Evolutionary conservation across 1,140 invertebrate genomes (phyloP), one percentile per base, ranked within the genome.

Genomic region (Drosophila lacertosa): DNA sequence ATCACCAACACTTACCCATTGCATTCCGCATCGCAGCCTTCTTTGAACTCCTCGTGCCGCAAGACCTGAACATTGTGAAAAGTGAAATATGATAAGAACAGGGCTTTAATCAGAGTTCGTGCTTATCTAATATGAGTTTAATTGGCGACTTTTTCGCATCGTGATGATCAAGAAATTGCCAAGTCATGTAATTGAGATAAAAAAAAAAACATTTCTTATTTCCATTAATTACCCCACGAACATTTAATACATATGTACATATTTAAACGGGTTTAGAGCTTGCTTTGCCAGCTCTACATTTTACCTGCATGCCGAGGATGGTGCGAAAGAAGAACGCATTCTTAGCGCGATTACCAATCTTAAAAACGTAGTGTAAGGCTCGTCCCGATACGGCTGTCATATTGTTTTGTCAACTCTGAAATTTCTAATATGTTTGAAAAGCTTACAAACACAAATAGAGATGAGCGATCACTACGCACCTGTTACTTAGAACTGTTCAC

Each of bases 21-120:
- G 86, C 98, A 99, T 47, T 96, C 93, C 32, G 98, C 98, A 89
- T 98, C 96, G 92, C 98, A 99, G 4, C 98, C 98, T 91, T 99
- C 96, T 68, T 95, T 94, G 92, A 99, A 99, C 93, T 99, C 98
- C 92, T 99, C 98, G 92, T 99, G 98, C 63, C 98, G 94, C 35
- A 99, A 92, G 50, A 99, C 95, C 97, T 97, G 74, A 72, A 80
- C 16, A n/a, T 39, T 2, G 18, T 26, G 7, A 18, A 59, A 13
- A 33, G 13, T 40, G 39, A 18, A 22, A 58, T 42, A 48, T 13
- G 11, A 63, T 29, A 24, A 6, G 7, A 42, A 42, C 45, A 37
- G 13, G 1, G 9, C 3, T 22, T 37, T 15, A 11, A 0, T 42
- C 10, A 3, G 3, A 15, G 10, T 10, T 39, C 0, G 1, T 29